Base-by-base conservation (phyloP, 2,797 vertebrate genomes). In the Heliangelus exortis region DNA sequence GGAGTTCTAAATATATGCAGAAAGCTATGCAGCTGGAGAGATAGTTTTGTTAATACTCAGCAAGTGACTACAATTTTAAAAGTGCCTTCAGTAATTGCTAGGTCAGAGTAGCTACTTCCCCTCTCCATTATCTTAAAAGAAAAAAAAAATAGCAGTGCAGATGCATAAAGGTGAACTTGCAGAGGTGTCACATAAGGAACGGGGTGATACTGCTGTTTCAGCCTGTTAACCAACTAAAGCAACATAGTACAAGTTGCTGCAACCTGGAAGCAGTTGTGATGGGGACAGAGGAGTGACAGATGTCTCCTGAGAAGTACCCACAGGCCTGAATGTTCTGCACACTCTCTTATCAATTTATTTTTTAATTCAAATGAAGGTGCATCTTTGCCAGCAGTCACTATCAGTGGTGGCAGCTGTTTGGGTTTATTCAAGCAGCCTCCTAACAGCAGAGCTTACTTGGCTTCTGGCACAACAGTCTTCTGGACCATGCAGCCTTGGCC, bases 391-490 rank as follows among this genome's bases (percentile, higher is more conserved):
- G 59, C 76, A 76, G 41, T 25, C 53, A 23, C 28, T 33, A 33
- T 31, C 17, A 29, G 61, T 53, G 53, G 41, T 39, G 41, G 43
- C 1, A 2, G 69, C 43, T 54, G 41, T 51, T 55, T 0, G 3
- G 48, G 12, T 80, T 47, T 80, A n/a, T 61, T 67, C 88, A 28
- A n/a, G 45, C 69, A 57, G n/a, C 22, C 41, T 72, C 34, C 53
- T 12, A 55, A 34, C 41, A 75, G 47, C 0, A 1, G 26, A 0
- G 2, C 69, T 65, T 59, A 5, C 41, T 76, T 71, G 29, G 36
- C 54, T 54, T 54, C 6, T 6, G 47, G 41, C 59, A 23, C 2
- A 1, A 14, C 58, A 69, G 58, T 17, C 53, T 50, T 59, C 47
- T 61, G 51, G 34, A 41, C 47, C 54, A 36, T 50, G 57, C 31